Conservation (phyloP, 2,888 invertebrate species). For the Deilephila porcellus region DNA sequence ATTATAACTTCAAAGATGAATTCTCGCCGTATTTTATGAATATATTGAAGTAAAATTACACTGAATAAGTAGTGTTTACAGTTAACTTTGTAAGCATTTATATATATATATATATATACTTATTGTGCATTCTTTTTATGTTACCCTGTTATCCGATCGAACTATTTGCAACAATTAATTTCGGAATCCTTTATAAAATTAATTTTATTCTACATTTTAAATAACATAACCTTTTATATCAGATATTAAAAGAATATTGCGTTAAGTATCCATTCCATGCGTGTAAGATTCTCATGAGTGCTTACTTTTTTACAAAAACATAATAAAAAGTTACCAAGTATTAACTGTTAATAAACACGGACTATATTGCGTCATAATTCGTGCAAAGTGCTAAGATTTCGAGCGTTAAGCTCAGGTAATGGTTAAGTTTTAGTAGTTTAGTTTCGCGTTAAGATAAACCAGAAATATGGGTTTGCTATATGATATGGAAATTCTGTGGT, state of each 20-base stretch:
- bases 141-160: too few species aligned
- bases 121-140: too few species aligned
- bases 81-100: too few species aligned
- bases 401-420: constrained; percentile 24
- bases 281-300: too few species aligned
- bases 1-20: background rate
- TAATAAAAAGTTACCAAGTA: background rate
- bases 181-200: too few species aligned
- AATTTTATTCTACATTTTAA: too few species aligned
- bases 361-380: constrained; percentile 20
- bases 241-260: too few species aligned
- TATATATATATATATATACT: too few species aligned
- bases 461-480: constrained; percentile 23
- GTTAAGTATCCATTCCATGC: too few species aligned
- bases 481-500: constrained; percentile 28
- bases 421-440: constrained; percentile 26
- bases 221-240: too few species aligned
- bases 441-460: constrained; percentile 27
- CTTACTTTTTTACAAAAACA: background rate
- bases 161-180: too few species aligned
- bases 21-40: background rate
- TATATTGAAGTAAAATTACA: background rate
- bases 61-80: background rate
- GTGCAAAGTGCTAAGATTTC: constrained; percentile 24
- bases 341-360: constrained; percentile 11